Evolutionary conservation across 2,113 vertebrate species (phyloP), one percentile per base, ranked within the genome.

Genomic region (Nothobranchius kuhntae): DNA sequence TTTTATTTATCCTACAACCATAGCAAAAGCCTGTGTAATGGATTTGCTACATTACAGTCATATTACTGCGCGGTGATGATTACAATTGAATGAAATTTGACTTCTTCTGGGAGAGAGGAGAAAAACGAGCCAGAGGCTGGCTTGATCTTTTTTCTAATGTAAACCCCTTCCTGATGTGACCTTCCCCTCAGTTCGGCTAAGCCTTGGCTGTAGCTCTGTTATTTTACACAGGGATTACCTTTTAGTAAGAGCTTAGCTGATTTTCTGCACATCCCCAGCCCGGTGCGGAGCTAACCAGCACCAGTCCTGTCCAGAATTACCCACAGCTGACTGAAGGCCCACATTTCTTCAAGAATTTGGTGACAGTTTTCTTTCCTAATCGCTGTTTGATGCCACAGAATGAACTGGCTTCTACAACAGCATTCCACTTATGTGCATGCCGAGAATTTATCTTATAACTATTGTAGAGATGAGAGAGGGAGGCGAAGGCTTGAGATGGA

Each of bases 401-500:
- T 85, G 86, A 91, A 89, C 68, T 88, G 89, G 93, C 87, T 90
- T 51, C n/a, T 10, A 21, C n/a, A 51, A 7, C n/a, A 15, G 47
- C 47, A n/a, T 50, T 51, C 48, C 21, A 10, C 8, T 86, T 72
- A 79, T 64, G 69, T 67, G 88, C 90, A 90, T 91, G 92, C 92
- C 82, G 94, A 94, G 86, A 91, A 94, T 94, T 95, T 91, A 92
- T 95, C 95, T 93, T n/a, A 65, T 78, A 61, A 63, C 60, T 81
- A 73, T 21, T 50, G 15, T 50, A 71, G 89, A 73, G 44, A 73
- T 70, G 53, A 68, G 61, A 60, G 62, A 55, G 53, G 9, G 71
- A 75, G 74, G 89, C 40, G 54, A 53, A 61, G 51, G 53, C 77
- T 60, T 67, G 65, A 48, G 60, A 82, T 78, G 48, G 62, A 52